A percentile compares a stretch with the other conserved stretches of the same genome.
phyloP scores from a whole-genome alignment of 2,113 vertebrate genomes.

The Mormoops blainvillei region DNA sequence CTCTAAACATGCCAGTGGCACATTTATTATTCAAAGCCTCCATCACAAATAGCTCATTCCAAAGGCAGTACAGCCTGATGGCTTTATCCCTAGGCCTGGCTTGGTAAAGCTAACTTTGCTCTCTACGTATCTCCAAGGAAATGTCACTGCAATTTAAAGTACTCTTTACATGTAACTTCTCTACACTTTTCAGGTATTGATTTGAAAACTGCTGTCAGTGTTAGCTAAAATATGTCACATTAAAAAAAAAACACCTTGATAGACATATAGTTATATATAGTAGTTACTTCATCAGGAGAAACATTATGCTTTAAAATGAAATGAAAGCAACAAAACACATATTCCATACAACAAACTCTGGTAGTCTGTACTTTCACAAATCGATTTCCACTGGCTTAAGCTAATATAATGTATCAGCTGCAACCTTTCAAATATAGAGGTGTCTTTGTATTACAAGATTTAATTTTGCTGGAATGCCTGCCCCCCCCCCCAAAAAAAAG shows the following conservation, averaged over 20 bases:
- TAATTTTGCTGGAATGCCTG: background rate
- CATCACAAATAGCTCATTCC: background rate
- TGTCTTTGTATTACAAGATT: background rate
- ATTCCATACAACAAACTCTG: background rate
- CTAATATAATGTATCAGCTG: background rate
- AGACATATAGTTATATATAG: background rate
- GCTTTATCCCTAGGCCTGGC: background rate
- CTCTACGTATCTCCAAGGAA: slow-evolving; percentile 21
- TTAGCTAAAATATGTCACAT: background rate
- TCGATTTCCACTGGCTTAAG: slow-evolving; percentile 20
- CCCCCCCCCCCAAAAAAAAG: background rate
- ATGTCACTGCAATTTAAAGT: slow-evolving; percentile 23
- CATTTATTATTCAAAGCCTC: slow-evolving; percentile 22
- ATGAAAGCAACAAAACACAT: background rate
- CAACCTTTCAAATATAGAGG: background rate
- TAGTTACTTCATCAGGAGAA: background rate
- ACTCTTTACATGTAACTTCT: slow-evolving; percentile 37
- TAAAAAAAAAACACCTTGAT: slow-evolving; percentile 10
- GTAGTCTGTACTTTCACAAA: background rate
- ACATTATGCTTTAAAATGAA: slow-evolving; percentile 11
- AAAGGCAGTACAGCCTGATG: background rate
- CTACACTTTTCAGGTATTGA: slow-evolving; percentile 41
- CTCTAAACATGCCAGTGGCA: background rate
- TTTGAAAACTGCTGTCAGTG: slow-evolving; percentile 41
- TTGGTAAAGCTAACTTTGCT: slow-evolving; percentile 41